Conservation (phyloP, 2,888 invertebrate species). For the Lasioglossum marginatum region DNA sequence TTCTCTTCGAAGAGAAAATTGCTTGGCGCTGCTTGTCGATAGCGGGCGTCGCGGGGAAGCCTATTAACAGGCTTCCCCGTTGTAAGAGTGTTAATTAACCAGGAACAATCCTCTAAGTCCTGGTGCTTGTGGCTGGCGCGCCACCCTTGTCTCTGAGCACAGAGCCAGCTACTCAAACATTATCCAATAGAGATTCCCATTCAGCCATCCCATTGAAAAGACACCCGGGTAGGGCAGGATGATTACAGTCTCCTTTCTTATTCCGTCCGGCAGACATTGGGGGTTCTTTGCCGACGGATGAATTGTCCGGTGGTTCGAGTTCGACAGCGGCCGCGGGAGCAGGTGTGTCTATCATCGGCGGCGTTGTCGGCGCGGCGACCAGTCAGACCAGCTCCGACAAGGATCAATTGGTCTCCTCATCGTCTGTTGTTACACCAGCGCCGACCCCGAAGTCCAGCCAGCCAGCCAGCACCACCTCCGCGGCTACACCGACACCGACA, state of each 20-base stretch:
- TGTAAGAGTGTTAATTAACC: constrained; percentile 11
- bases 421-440: constrained; percentile 70
- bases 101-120: background rate
- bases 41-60: background rate
- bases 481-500: constrained; percentile 72
- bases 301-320: constrained; percentile 81
- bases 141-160: background rate
- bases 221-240: background rate
- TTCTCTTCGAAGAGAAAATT: background rate
- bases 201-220: constrained; percentile 3
- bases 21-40: background rate
- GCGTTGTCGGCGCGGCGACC: constrained; percentile 65
- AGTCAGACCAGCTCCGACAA: constrained; percentile 77
- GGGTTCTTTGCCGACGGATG: constrained; percentile 82
- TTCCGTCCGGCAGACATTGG: constrained; percentile 74
- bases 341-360: constrained; percentile 81
- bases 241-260: background rate
- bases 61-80: background rate
- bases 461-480: constrained; percentile 78
- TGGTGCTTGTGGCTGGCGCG: background rate
- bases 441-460: constrained; percentile 69
- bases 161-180: background rate
- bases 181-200: constrained; percentile 12
- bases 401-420: constrained; percentile 78
- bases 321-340: constrained; percentile 81